Percentiles rank a stretch among this genome's conserved stretches.
These are phyloP conservation scores for Fukomys damarensis DNA, from an alignment of 2,113 vertebrate species.

Conservation along the genomic window DNA sequence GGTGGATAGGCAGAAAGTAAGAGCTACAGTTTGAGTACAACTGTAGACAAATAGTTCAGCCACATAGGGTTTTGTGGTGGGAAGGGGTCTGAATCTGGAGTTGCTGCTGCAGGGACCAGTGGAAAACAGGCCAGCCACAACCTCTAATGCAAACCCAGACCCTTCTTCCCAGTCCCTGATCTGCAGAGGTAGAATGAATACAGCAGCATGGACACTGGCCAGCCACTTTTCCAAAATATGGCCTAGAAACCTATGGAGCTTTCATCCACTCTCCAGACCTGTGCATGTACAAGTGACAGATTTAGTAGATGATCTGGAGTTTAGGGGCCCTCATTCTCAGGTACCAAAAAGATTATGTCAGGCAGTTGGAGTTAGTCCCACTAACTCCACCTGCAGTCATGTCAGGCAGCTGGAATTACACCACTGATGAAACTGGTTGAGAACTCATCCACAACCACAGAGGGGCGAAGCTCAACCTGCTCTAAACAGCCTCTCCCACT, in stretches of 20 bases:
- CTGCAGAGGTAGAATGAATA: background rate
- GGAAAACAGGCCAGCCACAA: background rate
- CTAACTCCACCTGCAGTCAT: too few species aligned
- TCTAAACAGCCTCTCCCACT: background rate
- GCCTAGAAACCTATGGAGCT: background rate
- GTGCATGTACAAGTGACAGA: background rate
- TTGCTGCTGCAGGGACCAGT: background rate
- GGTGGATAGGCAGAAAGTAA: background rate
- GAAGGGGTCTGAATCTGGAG: background rate
- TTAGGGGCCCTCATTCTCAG: background rate
- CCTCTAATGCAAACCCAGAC: background rate
- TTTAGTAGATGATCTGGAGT: background rate
- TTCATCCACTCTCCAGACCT: background rate
- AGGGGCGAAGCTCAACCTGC: background rate
- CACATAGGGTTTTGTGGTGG: background rate
- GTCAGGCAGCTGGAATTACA: too few species aligned
- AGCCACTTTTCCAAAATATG: background rate
- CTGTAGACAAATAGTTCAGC: background rate
- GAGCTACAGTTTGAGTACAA: too few species aligned
- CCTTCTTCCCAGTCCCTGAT: background rate
- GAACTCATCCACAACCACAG: background rate
- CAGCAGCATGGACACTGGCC: background rate
- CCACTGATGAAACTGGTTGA: background rate
- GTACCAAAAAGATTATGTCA: background rate
- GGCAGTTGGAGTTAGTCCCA: background rate